Evolutionary conservation across 2,888 invertebrate species (phyloP), one percentile per base, ranked within the genome.

Genomic region (Eilema sororculum): DNA sequence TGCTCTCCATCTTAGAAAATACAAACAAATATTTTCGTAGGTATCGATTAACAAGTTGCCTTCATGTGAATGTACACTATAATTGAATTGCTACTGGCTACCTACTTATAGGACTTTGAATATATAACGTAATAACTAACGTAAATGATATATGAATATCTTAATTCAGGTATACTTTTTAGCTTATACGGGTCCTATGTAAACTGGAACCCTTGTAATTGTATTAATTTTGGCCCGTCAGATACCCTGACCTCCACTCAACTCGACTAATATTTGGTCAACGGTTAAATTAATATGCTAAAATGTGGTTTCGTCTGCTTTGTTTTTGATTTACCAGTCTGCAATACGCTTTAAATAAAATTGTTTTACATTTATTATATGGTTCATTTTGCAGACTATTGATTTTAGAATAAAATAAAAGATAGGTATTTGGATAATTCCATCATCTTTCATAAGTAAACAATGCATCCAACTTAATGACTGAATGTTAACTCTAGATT

Each of bases 121-220:
- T 52, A n/a, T 52, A 5, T 52, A 52, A 52, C 52, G 20, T 52
- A 20, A 52, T 52, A 52, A 52, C n/a, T 28, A 16, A 58, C 16
- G 28, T 25, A 25, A 58, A 25, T 58, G 25, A 25, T 58, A 58
- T 63, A 37, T 63, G 46, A 37, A 62, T 68, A 58, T 64, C 69
- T 64, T 52, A 60, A 75, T 77, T 68, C 28, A 60, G 30, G 12
- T 67, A 75, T 65, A 60, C 68, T 57, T 73, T 63, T 65, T 41
- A 57, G 58, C 28, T 33, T 67, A 72, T 71, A 70, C 71, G 60
- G 25, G 52, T 28, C 72, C 66, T 73, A 66, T 63, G 72, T 76
- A 75, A 80, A 76, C 72, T 37, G 56, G 30, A 62, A 72, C 79
- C 81, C 78, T 74, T 70, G 30, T 76, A 79, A 81, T 74, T 76